Evolutionary conservation across 1,140 invertebrate genomes (phyloP).

Genomic region (Wiebesia pumilae): DNA sequence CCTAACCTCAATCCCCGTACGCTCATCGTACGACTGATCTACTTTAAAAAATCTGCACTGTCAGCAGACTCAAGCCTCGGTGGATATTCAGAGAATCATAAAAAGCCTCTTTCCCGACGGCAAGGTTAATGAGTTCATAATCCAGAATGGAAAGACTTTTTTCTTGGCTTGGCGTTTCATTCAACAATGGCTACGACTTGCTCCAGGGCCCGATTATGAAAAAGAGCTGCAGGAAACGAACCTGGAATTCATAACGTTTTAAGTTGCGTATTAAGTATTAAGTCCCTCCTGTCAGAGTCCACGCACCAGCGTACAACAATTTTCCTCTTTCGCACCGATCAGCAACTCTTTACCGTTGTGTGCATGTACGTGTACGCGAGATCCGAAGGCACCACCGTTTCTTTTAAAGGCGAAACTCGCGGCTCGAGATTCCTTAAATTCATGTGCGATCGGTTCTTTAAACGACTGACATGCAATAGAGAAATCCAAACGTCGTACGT

Average conservation of each 20-base stretch:
- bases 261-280: too few relatives aligned
- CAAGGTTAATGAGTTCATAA: too few relatives aligned
- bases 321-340: conserved; percentile 43
- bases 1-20: neutral
- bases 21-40: neutral
- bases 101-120: neutral
- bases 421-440: neutral
- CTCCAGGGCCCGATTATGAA: neutral
- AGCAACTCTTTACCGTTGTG: conserved; percentile 26
- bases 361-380: neutral
- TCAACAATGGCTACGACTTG: neutral
- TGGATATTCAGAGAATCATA: too few relatives aligned
- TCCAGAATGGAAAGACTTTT: too few relatives aligned
- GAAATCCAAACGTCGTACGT: conserved; percentile 18
- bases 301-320: too few relatives aligned
- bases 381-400: neutral
- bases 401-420: neutral
- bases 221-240: neutral
- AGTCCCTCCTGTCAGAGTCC: neutral
- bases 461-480: neutral
- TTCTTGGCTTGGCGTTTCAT: too few relatives aligned
- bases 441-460: neutral
- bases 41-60: neutral
- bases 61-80: too few relatives aligned
- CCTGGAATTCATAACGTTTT: conserved; percentile 26